Base-by-base conservation (phyloP, 2,888 invertebrate genomes). In the Rhopalosiphum nymphaeae region DNA sequence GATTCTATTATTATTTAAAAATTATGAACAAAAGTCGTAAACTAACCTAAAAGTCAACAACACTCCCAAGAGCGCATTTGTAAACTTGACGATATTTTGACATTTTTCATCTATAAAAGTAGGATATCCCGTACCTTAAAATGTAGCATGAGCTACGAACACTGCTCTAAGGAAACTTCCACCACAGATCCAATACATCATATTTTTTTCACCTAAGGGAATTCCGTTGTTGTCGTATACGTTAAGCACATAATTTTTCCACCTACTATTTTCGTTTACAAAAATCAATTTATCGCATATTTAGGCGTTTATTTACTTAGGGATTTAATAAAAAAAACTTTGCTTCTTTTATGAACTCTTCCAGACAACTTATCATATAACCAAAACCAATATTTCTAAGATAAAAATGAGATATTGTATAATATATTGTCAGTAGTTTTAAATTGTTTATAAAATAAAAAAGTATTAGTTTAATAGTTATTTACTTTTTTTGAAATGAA, bases 1-100 rank as follows among this genome's bases (percentile, higher is more conserved):
- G 25, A 86, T 46, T 46, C 0, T 78, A 78, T 86, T 36, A 46
- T 57, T 46, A 85, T 57, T 57, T 53, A n/a, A 29, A 86, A 92
- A 91, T 91, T 56, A 85, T 44, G 46, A 46, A 86, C 25, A 46
- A 57, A 89, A 57, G 11, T 87, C 61, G 61, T 85, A 87, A 92
- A 92, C 46, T 36, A 87, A 86, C 46, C 26, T 87, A 49, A 92
- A 92, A 92, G 86, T 92, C 92, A 92, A 92, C 61, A 49, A 36
- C 87, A 92, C 61, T 36, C 46, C 26, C 49, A 84, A 1, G 56
- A 91, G 13, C 87, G 36, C 57, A 87, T 87, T 92, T 61, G 61
- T 92, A 92, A 49, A 61, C 49, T 87, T 92, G 86, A 92, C 87
- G 87, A 87, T 87, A 49, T 87, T 87, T 61, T 87, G 91, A 86